Evolutionary conservation across 2,113 vertebrate genomes (phyloP).

Genomic region (Rhynchomys soricoides): DNA sequence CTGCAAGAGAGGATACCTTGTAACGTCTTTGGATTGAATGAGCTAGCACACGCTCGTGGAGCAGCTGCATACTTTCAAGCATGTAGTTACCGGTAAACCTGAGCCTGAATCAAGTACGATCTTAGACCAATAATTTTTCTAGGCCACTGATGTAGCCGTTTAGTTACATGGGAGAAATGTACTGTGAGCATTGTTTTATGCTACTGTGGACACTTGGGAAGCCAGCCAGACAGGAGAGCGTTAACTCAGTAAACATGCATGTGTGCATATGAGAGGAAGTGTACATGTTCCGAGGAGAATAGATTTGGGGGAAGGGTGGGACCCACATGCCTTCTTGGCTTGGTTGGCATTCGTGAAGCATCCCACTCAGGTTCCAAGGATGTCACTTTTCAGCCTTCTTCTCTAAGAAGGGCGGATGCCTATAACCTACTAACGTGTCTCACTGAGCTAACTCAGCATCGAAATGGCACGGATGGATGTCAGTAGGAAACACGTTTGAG

Average conservation of each 20-base stretch:
- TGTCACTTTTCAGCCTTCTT: neutral
- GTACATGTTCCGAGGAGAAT: neutral
- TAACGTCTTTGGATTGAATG: neutral
- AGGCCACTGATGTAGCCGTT: neutral
- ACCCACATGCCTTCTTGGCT: too few species aligned
- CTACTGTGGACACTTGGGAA: neutral
- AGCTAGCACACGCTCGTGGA: neutral
- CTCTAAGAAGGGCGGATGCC: neutral
- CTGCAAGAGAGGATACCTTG: neutral
- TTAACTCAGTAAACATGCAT: neutral
- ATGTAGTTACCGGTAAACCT: neutral
- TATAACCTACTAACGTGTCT: neutral
- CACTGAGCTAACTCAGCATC: neutral
- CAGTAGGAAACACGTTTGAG: neutral
- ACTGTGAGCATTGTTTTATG: neutral
- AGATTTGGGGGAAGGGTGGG: neutral
- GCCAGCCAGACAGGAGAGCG: neutral
- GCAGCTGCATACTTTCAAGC: neutral
- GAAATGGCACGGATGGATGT: neutral
- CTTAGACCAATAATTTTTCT: conserved; percentile 1
- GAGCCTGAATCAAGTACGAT: neutral
- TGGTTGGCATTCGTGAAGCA: neutral
- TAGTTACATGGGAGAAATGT: neutral
- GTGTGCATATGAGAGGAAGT: neutral
- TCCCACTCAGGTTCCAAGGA: neutral